Percentiles rank a stretch among this genome's conserved stretches.
Evolutionary conservation across 2,888 invertebrate genomes (phyloP).

Genomic region (Quadroppia sp.): DNA sequence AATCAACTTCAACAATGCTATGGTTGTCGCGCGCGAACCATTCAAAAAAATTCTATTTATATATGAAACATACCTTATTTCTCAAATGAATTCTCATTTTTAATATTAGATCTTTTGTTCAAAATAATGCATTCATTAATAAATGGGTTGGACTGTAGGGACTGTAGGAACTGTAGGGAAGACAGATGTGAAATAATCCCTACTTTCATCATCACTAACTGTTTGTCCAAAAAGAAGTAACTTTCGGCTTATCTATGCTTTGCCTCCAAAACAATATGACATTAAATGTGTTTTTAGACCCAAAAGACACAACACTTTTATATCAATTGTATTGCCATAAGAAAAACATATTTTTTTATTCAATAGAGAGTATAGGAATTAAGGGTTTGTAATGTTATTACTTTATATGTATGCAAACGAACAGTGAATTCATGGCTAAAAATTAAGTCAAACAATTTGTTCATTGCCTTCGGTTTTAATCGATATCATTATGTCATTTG

Average conservation of each 20-base stretch:
- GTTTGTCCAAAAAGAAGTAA: conserved; percentile 1
- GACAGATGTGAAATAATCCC: background rate
- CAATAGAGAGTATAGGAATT: background rate
- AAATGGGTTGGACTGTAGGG: background rate
- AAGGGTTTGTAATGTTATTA: background rate
- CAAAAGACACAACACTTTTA: background rate
- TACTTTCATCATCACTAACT: background rate
- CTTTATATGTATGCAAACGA: background rate
- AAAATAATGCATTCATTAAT: background rate
- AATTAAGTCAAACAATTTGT: background rate
- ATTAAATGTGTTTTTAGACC: background rate
- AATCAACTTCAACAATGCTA: too few species aligned
- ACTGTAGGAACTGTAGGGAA: background rate
- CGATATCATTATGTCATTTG: background rate
- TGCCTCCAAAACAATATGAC: background rate
- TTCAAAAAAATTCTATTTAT: too few species aligned
- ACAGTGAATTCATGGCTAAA: background rate
- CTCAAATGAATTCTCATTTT: too few species aligned
- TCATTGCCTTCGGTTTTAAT: background rate
- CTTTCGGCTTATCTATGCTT: conserved; percentile 1
- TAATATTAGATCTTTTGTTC: too few species aligned
- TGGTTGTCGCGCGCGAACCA: too few species aligned
- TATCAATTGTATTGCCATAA: background rate
- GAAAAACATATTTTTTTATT: background rate
- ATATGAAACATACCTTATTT: too few species aligned